Evolutionary conservation across 2,888 invertebrate genomes (phyloP).

Genomic region (Drosophila melanocephala): DNA sequence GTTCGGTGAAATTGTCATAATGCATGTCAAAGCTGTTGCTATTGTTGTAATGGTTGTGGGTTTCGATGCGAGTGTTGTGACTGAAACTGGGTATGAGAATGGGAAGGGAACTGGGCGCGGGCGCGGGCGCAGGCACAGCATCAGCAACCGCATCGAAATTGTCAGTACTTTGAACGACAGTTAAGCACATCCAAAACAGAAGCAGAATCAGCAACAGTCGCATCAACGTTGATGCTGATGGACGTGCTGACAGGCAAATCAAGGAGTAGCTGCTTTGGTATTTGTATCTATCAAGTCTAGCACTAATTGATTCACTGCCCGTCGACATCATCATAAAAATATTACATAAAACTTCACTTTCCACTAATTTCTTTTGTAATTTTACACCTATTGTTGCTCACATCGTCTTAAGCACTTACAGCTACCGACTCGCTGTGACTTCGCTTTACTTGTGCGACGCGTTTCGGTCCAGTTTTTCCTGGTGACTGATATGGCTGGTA

Average conservation of each 20-base stretch:
- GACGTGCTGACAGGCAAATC: conserved; percentile 26
- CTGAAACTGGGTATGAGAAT: neutral
- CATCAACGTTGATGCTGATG: conserved; percentile 25
- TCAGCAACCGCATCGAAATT: conserved; percentile 33
- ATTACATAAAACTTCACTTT: conserved; percentile 5
- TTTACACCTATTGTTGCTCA: conserved; percentile 19
- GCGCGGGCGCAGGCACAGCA: conserved; percentile 14
- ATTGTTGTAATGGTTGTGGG: conserved; percentile 19
- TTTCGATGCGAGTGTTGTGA: conserved; percentile 7
- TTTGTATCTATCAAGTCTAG: neutral
- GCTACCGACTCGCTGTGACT: conserved; percentile 14
- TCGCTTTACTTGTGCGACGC: conserved; percentile 34
- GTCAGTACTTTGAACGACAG: conserved; percentile 50
- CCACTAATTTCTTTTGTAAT: neutral
- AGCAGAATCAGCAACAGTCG: conserved; percentile 38
- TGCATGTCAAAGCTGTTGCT: conserved; percentile 38
- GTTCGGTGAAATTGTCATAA: conserved; percentile 45
- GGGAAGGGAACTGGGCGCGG: conserved; percentile 13
- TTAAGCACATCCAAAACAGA: conserved; percentile 37
- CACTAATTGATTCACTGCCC: conserved; percentile 44
- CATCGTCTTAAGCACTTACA: conserved; percentile 22
- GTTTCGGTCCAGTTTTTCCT: conserved; percentile 51
- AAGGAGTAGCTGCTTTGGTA: conserved; percentile 1
- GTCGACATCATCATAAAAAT: conserved; percentile 22
- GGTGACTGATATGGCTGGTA: conserved; percentile 54